These are phyloP conservation scores for Rhizoglyphus robini DNA, from an alignment of 1,140 invertebrate genomes.

Conservation along the genomic window DNA sequence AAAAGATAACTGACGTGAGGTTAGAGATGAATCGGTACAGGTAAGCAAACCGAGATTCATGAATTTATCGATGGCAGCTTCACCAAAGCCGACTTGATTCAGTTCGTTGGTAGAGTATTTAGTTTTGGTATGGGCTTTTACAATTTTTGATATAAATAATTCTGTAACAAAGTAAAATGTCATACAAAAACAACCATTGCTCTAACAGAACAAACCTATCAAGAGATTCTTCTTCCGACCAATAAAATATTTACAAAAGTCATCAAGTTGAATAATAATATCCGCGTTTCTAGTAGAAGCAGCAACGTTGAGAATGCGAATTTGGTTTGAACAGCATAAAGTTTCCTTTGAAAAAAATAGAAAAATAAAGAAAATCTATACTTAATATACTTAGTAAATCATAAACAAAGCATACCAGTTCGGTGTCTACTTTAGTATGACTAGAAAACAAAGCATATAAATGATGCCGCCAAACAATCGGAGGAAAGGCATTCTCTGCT, in stretches of 20 bases:
- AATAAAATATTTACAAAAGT: not conserved
- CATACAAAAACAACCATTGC: not conserved
- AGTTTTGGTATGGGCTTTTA: not conserved
- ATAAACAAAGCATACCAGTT: not conserved
- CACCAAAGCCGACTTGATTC: not conserved
- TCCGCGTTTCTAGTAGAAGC: not conserved
- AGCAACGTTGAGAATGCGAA: not conserved
- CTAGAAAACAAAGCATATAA: not conserved
- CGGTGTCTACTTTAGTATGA: conserved; percentile 5
- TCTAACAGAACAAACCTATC: not conserved
- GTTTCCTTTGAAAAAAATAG: not conserved
- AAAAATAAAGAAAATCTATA: not conserved
- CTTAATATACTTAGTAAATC: not conserved
- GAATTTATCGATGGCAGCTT: not conserved
- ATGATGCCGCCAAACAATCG: conserved; percentile 7
- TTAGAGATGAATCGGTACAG: not conserved
- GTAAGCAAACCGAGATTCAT: conserved; percentile 4
- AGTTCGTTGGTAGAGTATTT: not conserved
- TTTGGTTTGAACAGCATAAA: not conserved
- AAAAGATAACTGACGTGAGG: not conserved
- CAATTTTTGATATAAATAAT: not conserved
- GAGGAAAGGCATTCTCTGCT: no score
- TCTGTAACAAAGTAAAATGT: not conserved
- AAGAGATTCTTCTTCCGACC: not conserved
- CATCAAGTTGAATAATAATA: conserved; percentile 2